Conservation (phyloP, 2,888 invertebrate genomes). For the Trachelus iudaicus region DNA sequence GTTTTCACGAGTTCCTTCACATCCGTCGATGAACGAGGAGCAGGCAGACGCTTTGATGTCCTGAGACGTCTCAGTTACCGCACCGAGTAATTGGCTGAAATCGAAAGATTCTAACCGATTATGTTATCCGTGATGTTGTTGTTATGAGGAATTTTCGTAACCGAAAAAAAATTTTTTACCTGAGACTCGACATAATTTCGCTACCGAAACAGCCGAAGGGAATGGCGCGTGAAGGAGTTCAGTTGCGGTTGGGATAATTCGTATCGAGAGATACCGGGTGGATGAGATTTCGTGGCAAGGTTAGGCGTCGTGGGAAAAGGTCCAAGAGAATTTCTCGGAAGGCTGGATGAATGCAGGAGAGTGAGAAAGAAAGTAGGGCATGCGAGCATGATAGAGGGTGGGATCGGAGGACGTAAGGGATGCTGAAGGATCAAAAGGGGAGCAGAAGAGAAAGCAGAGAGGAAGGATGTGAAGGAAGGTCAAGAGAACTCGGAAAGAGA, state of each 20-base stretch:
- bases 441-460: not conserved
- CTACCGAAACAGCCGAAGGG: not conserved
- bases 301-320: no score
- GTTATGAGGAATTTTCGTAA: not conserved
- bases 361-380: not conserved
- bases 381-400: not conserved
- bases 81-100: not conserved
- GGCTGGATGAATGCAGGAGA: not conserved
- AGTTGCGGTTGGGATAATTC: not conserved
- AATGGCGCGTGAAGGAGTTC: not conserved
- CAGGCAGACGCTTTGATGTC: not conserved
- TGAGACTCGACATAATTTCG: not conserved
- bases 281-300: not conserved
- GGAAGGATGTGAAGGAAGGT: not conserved
- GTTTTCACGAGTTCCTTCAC: no score
- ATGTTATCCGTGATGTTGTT: not conserved
- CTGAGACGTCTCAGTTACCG: not conserved
- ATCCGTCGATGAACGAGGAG: no score
- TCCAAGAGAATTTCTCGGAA: not conserved
- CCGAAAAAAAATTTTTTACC: not conserved
- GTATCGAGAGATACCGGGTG: not conserved
- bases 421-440: not conserved
- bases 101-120: not conserved
- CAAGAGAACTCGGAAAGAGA: not conserved
- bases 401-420: not conserved